Evolutionary conservation across 2,113 vertebrate genomes (phyloP), one percentile per base, ranked within the genome.

Genomic region (Gymnobelideus leadbeateri): DNA sequence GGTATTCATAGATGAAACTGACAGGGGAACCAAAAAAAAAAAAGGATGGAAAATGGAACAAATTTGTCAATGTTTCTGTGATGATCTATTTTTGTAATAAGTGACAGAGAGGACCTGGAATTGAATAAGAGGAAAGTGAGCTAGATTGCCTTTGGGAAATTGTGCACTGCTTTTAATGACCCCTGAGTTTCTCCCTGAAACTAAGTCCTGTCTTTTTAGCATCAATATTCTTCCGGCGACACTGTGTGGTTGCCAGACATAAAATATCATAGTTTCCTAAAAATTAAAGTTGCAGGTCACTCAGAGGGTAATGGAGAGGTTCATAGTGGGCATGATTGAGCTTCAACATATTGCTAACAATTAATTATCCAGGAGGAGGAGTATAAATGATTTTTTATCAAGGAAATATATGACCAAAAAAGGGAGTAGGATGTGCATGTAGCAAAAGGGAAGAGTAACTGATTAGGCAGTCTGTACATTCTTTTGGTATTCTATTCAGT

Each of bases 41-140:
- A 49, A 57, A 26, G 28, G 57, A 77, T 77, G 68, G 68, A 84
- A 77, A 84, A 84, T 84, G n/a, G 68, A 84, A 84, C 19, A 84
- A 84, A 84, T 84, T 84, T 84, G 68, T 84, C 68, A 84, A 84
- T 84, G 68, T 84, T 43, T 84, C 68, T 84, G n/a, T 84, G 68
- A 84, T 84, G 68, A 84, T 84, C 68, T 84, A 84, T 84, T 84
- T 84, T 84, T 84, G 68, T 84, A 84, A 84, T 84, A 84, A 84
- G 68, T 84, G 68, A 84, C 68, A 84, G 68, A 84, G 19, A 84
- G 68, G 68, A 84, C 68, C 68, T 43, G 43, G 68, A 84, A 84
- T 84, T 84, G 68, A 84, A 84, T 84, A 84, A 84, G 68, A 84
- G 68, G n/a, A 84, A n/a, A 84, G 68, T 84, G 68, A 84, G 68